phyloP scores from a whole-genome alignment of 2,797 vertebrate species.

The Mallotus villosus region DNA sequence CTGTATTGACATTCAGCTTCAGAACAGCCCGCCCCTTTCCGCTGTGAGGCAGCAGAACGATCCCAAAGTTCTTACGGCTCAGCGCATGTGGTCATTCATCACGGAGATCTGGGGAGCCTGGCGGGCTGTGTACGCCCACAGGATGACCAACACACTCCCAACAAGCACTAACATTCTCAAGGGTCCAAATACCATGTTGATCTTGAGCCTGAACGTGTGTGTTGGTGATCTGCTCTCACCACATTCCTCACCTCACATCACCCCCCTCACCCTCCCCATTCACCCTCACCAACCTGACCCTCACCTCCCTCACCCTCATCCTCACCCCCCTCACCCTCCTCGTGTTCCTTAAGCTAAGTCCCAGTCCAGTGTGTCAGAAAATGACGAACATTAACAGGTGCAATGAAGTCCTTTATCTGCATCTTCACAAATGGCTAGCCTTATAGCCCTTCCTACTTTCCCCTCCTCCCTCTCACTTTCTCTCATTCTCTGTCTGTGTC shows the following conservation, averaged over 20 bases:
- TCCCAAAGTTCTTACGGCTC: constrained; percentile 28
- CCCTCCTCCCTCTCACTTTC: constrained; percentile 32
- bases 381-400: constrained; percentile 17
- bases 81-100: constrained; percentile 36
- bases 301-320: not conserved
- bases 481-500: not conserved
- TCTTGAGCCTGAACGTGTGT: constrained; percentile 13
- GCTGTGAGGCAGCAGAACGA: constrained; percentile 25
- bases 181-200: constrained; percentile 5
- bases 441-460: constrained; percentile 26
- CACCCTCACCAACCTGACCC: not conserved
- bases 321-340: too few species aligned
- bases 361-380: constrained; percentile 9
- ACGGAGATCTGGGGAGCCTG: constrained; percentile 25
- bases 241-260: not conserved
- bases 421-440: constrained; percentile 17
- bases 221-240: not conserved
- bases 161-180: not conserved
- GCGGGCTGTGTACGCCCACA: constrained; percentile 9
- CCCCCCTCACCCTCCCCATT: too few species aligned
- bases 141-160: constrained; percentile 15
- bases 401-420: constrained; percentile 35
- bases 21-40: constrained; percentile 6
- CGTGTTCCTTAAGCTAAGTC: constrained; percentile 12
- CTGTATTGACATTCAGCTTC: not conserved